Base-by-base conservation (phyloP, 2,888 invertebrate species). In the Harmothoe impar region DNA sequence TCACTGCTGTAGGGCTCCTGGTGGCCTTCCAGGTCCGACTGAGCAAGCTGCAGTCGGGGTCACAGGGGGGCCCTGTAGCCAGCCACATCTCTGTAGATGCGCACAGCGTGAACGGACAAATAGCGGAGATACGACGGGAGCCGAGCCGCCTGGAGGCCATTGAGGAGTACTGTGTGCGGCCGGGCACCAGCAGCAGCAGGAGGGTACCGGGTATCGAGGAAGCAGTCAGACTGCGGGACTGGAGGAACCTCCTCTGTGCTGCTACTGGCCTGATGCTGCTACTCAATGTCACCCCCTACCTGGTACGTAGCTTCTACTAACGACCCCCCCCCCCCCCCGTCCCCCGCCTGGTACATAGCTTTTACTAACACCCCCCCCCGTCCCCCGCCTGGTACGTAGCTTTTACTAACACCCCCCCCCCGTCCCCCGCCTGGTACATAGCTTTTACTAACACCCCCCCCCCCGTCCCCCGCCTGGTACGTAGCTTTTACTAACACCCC, bases 91-190 rank as follows among this genome's bases (percentile, higher is more conserved):
- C 35, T 15, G 81, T 81, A 0, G n/a, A 43, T 43, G 81, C 35
- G 0, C 81, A 35, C 35, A 43, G 7, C 0, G 81, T 81, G 10
- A 33, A 81, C 20, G 33, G 81, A 35, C 23, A 23, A 5, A 20
- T 17, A 23, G 43, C 23, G 23, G n/a, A 72, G 29, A 29, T 72
- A 15, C 0, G 15, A 29, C 3, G 81, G 33, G 81, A 35, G 20
- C 81, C 81, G 23, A 81, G 81, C n/a, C 81, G 81, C 1, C 81
- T 81, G 23, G 81, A 81, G 43, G 43, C 15, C n/a, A 81, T 81
- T 5, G 81, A 81, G 43, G 81, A 81, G 43, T 81, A 43, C 43
- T 15, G 25, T 25, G 72, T 72, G n/a, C 5, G 72, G 29, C 25
- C n/a, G 17, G 72, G 72, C 15, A 72, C 29, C 3, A 12, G n/a